Conservation (phyloP, 2,797 vertebrate genomes). For the Sylvia borin region DNA sequence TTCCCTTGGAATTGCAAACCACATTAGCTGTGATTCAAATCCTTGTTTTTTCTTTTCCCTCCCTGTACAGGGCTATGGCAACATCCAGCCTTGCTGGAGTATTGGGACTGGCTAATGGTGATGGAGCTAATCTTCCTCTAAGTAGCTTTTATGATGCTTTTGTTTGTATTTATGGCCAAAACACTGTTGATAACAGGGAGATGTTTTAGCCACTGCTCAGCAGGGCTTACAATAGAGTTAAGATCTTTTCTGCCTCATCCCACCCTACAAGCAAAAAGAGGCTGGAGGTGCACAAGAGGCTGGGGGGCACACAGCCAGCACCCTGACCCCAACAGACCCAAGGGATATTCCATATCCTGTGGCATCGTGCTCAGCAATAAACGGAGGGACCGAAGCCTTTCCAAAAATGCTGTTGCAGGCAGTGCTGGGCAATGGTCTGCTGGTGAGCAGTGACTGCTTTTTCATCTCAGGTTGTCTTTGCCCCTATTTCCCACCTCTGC, state of each 20-base stretch:
- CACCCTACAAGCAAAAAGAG: not conserved
- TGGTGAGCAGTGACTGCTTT: not conserved
- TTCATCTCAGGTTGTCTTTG: not conserved
- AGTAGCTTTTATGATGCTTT: not conserved
- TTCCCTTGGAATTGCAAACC: not conserved
- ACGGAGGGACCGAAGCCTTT: accelerated
- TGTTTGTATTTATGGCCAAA: not conserved
- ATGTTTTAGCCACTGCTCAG: not conserved
- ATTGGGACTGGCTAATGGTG: not conserved
- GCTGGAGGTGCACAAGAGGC: not conserved
- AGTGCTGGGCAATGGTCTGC: not conserved
- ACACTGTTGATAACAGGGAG: not conserved
- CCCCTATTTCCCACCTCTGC: accelerated
- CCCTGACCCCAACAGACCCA: not conserved
- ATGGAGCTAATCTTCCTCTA: not conserved
- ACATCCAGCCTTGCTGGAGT: not conserved
- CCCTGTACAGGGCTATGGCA: not conserved
- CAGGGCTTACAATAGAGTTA: not conserved
- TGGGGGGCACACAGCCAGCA: not conserved
- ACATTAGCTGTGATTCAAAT: not conserved
- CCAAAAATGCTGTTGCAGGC: not conserved
- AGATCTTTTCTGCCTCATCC: not conserved
- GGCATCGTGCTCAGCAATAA: not conserved
- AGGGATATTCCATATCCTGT: not conserved
- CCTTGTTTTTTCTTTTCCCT: not conserved